These are phyloP conservation scores for Thalpophila matura DNA, from an alignment of 2,888 invertebrate species.

Conservation along the genomic window DNA sequence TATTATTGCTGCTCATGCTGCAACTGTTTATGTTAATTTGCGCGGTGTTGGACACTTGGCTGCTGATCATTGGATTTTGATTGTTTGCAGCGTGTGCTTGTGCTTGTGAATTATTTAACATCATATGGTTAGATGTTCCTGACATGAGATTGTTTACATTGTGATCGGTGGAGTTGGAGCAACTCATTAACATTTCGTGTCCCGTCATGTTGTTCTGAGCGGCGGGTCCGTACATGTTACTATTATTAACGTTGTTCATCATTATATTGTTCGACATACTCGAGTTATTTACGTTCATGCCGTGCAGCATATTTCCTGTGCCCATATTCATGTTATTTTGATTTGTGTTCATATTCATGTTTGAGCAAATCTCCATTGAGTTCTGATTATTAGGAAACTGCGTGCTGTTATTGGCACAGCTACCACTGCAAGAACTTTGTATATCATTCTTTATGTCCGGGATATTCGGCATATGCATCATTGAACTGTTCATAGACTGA, in stretches of 20 bases:
- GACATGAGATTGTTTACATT: slow-evolving; percentile 81
- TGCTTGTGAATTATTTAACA: slow-evolving; percentile 82
- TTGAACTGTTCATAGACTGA: slow-evolving; percentile 81
- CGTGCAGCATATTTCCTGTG: slow-evolving; percentile 82
- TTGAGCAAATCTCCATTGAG: slow-evolving; percentile 84
- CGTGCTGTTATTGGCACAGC: slow-evolving; percentile 81
- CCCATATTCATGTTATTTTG: slow-evolving; percentile 80
- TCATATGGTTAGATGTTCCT: slow-evolving; percentile 81
- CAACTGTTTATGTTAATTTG: slow-evolving; percentile 87
- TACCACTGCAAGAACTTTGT: slow-evolving; percentile 85
- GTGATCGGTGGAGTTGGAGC: slow-evolving; percentile 82
- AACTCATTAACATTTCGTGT: slow-evolving; percentile 86
- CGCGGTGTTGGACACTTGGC: slow-evolving; percentile 76
- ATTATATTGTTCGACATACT: slow-evolving; percentile 84
- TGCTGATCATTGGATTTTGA: slow-evolving; percentile 80
- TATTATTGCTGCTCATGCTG: slow-evolving; percentile 79
- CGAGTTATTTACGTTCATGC: slow-evolving; percentile 81
- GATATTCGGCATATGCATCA: slow-evolving; percentile 86
- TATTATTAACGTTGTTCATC: slow-evolving; percentile 81
- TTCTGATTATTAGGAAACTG: slow-evolving; percentile 82
- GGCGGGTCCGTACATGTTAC: slow-evolving; percentile 77
- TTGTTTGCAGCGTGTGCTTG: slow-evolving; percentile 78
- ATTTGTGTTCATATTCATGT: slow-evolving; percentile 81
- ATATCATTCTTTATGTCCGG: slow-evolving; percentile 88
- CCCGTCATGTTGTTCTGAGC: slow-evolving; percentile 78